These are phyloP conservation scores for Tortrix viridana DNA, from an alignment of 2,888 invertebrate genomes.

Conservation along the genomic window DNA sequence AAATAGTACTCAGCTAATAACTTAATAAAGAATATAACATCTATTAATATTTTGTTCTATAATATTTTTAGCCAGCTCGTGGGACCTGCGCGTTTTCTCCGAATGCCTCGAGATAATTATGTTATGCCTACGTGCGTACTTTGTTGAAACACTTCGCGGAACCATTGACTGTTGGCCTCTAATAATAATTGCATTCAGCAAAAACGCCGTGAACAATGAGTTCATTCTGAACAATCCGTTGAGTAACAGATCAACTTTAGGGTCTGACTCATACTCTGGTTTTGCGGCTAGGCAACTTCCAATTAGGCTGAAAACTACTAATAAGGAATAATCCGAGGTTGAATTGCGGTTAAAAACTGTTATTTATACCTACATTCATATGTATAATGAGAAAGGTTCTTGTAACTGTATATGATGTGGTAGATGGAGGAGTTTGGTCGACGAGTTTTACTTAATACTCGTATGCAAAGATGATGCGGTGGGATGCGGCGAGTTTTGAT, in stretches of 20 bases:
- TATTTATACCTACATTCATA: not conserved
- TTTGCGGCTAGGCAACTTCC: constrained; percentile 19
- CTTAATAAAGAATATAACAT: too few relatives aligned
- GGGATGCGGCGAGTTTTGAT: too few relatives aligned
- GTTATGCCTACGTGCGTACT: constrained; percentile 43
- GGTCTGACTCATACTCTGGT: constrained; percentile 59
- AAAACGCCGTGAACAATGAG: constrained; percentile 71
- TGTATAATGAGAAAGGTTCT: too few relatives aligned
- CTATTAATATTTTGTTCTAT: not conserved
- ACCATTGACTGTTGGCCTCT: constrained; percentile 55
- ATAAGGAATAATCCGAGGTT: not conserved
- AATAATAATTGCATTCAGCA: constrained; percentile 63
- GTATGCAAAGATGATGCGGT: too few relatives aligned
- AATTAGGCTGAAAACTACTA: constrained; percentile 20
- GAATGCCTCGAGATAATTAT: constrained; percentile 46
- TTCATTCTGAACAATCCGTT: constrained; percentile 70
- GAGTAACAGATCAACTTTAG: constrained; percentile 63
- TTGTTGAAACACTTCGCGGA: constrained; percentile 52
- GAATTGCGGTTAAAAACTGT: not conserved
- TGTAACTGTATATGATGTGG: too few relatives aligned
- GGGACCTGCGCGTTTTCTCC: constrained; percentile 37
- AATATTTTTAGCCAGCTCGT: constrained; percentile 1
- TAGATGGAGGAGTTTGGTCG: too few relatives aligned
- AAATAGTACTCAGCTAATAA: not conserved
- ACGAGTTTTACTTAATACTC: too few relatives aligned